Conservation (phyloP, 2,113 vertebrate genomes). For the Zapornia atra region DNA sequence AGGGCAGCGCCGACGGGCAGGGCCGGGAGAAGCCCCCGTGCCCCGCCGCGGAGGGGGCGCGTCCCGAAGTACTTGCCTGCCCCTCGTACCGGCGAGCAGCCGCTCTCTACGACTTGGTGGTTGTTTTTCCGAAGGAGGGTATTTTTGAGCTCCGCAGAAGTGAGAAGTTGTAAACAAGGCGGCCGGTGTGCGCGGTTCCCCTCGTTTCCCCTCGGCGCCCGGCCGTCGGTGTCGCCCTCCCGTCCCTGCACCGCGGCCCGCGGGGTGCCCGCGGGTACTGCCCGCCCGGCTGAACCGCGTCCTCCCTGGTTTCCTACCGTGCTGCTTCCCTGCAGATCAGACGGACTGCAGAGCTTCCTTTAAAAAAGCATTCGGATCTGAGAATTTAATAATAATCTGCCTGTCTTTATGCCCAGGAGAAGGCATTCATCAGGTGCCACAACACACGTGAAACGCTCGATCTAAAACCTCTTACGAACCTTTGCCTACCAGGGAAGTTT, state of each 20-base stretch:
- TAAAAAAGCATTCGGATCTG: background rate
- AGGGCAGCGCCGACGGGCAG: background rate
- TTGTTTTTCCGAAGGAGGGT: background rate
- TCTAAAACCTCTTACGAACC: background rate
- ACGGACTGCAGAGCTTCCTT: background rate
- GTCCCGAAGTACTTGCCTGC: background rate
- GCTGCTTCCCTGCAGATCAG: background rate
- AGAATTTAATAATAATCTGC: background rate
- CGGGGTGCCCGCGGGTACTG: fast-evolving
- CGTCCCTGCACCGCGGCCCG: too few relatives aligned
- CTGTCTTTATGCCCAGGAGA: background rate
- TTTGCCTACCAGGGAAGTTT: background rate
- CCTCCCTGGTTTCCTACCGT: fast-evolving
- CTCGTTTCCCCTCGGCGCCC: background rate
- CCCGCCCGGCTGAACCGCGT: fast-evolving
- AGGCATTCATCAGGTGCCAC: background rate
- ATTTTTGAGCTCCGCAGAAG: background rate
- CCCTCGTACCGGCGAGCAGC: too few relatives aligned
- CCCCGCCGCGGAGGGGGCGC: background rate
- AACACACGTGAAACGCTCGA: background rate
- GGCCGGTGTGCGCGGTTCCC: background rate
- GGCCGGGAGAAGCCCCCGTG: background rate
- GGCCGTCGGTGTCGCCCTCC: background rate
- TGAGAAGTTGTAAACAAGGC: background rate
- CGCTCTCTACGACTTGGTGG: background rate